A percentile compares a stretch with the other conserved stretches of the same genome.
phyloP scores from a whole-genome alignment of 1,140 invertebrate genomes.

The Phortica variegata region DNA sequence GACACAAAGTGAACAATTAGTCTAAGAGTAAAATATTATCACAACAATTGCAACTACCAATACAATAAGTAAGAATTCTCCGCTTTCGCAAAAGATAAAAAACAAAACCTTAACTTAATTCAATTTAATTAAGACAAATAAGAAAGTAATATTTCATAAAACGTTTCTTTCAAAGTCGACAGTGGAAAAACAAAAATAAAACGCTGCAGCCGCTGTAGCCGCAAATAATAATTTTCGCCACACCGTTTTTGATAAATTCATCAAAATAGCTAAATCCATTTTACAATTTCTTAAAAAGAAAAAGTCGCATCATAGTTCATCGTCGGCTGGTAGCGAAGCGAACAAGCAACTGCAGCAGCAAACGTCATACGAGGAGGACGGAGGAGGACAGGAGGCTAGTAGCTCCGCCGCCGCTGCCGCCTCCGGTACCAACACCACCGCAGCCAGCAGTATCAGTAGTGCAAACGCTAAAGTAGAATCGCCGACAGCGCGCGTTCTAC shows the following conservation, averaged over 20 bases:
- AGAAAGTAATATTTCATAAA: not conserved
- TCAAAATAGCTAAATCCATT: conserved; percentile 57
- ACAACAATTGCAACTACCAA: conserved; percentile 20
- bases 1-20: too few relatives aligned
- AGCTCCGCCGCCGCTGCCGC: conserved; percentile 37
- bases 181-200: conserved; percentile 10
- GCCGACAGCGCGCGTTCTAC: conserved; percentile 10
- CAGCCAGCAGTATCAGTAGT: conserved; percentile 14
- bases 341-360: conserved; percentile 45
- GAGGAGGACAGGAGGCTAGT: conserved; percentile 34
- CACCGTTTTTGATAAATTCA: conserved; percentile 37
- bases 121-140: conserved; percentile 1
- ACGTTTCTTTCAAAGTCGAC: conserved; percentile 5
- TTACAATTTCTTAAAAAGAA: conserved; percentile 56
- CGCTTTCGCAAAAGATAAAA: conserved; percentile 6
- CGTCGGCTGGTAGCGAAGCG: conserved; percentile 29
- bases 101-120: not conserved
- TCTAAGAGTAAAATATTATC: conserved; percentile 19
- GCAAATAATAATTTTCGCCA: conserved; percentile 27
- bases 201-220: conserved; percentile 12
- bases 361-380: conserved; percentile 46
- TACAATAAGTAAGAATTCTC: too few relatives aligned
- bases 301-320: conserved; percentile 52
- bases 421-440: conserved; percentile 18
- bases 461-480: conserved; percentile 9